Evolutionary conservation across 1,140 invertebrate species (phyloP).

Genomic region (Cherax quadricarinatus): DNA sequence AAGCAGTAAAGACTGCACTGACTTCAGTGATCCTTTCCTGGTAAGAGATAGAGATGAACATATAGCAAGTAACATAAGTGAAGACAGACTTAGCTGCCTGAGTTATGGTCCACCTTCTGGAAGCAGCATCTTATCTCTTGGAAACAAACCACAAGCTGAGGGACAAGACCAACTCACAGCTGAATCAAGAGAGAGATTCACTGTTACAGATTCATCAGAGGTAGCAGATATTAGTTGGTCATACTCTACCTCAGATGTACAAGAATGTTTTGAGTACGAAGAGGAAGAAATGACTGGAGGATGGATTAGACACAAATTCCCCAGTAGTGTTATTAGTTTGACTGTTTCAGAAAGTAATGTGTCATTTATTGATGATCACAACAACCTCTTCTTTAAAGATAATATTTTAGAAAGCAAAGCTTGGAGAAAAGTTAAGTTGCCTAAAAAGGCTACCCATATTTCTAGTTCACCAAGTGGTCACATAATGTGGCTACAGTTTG

Average conservation of each 20-base stretch:
- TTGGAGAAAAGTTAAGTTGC: conserved; percentile 51
- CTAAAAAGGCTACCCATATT: conserved; percentile 29
- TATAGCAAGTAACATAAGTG: conserved; percentile 47
- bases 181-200: conserved; percentile 35
- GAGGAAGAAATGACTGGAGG: conserved; percentile 50
- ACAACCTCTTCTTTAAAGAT: conserved; percentile 38
- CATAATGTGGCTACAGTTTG: conserved; percentile 41
- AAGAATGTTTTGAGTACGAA: conserved; percentile 45
- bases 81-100: conserved; percentile 49
- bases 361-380: conserved; percentile 20
- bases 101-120: conserved; percentile 67
- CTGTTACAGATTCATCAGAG: conserved; percentile 50
- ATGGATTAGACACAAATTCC: conserved; percentile 26
- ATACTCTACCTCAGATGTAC: conserved; percentile 26
- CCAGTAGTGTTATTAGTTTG: conserved; percentile 41
- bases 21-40: not conserved
- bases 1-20: not conserved
- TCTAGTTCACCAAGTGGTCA: conserved; percentile 25
- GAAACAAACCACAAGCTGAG: conserved; percentile 25
- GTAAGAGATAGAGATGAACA: conserved; percentile 34
- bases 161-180: not conserved
- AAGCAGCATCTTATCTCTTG: conserved; percentile 48
- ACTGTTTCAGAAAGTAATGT: conserved; percentile 31
- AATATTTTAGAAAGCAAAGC: not conserved
- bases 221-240: conserved; percentile 57